These are phyloP conservation scores for Acleris cristana DNA, from an alignment of 2,888 invertebrate species.

Conservation along the genomic window DNA sequence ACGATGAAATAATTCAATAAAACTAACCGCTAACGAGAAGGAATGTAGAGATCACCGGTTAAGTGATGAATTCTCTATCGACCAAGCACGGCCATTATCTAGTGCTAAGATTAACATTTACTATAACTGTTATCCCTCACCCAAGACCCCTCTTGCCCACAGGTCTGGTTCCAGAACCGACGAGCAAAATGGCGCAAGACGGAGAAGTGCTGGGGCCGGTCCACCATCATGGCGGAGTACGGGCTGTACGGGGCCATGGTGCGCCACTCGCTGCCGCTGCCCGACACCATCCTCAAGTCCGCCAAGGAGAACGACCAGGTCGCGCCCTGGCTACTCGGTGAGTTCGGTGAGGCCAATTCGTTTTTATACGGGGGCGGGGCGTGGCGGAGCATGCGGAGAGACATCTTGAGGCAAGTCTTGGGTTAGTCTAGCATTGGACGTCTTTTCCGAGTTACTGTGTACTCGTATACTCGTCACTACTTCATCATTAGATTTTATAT, in stretches of 20 bases:
- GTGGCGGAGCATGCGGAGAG: constrained; percentile 1
- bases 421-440: too few species aligned
- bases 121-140: too few species aligned
- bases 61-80: too few species aligned
- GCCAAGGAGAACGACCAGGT: constrained; percentile 98
- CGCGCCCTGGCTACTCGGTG: constrained; percentile 99
- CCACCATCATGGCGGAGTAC: constrained; percentile 99
- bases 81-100: too few species aligned
- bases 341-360: constrained; percentile 63
- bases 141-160: constrained; percentile 52
- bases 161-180: constrained; percentile 99
- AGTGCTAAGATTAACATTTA: too few species aligned
- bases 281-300: constrained; percentile 98
- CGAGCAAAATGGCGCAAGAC: constrained; percentile 99
- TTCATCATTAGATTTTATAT: too few species aligned
- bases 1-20: too few species aligned
- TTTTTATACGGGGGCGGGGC: constrained; percentile 18
- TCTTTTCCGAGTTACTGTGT: too few species aligned
- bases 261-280: constrained; percentile 98
- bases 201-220: constrained; percentile 99
- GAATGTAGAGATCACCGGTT: too few species aligned
- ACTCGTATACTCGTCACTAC: too few species aligned
- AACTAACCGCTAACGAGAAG: too few species aligned
- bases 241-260: constrained; percentile 99
- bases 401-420: too few species aligned